These are phyloP conservation scores for Manis crassicaudata DNA, from an alignment of 2,797 vertebrate species.

Conservation along the genomic window DNA sequence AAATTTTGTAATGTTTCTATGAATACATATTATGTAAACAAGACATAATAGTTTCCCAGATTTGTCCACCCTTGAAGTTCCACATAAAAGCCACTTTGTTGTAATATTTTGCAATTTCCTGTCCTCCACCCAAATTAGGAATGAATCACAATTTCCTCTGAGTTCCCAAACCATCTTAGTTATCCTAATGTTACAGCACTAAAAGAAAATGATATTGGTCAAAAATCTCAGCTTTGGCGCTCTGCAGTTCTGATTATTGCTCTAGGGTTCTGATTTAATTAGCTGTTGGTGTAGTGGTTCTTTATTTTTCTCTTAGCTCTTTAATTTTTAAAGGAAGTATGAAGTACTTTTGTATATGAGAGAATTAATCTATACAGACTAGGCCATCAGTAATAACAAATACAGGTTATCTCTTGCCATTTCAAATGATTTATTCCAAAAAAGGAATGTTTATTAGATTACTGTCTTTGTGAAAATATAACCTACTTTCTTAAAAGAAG, in stretches of 20 bases:
- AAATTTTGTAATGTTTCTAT: constrained; percentile 21
- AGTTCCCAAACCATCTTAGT: not conserved
- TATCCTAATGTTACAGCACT: not conserved
- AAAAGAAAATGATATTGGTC: not conserved
- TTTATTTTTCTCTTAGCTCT: not conserved
- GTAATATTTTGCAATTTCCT: constrained; percentile 11
- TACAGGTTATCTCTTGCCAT: not conserved
- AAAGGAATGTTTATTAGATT: not conserved
- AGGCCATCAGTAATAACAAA: not conserved
- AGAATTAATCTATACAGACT: not conserved
- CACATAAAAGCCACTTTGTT: not conserved
- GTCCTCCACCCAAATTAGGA: not conserved
- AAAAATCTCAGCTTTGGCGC: not conserved
- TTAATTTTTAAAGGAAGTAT: not conserved
- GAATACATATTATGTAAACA: not conserved
- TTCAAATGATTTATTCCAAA: not conserved
- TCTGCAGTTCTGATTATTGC: not conserved
- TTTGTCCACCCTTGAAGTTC: not conserved
- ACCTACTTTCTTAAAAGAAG: not conserved
- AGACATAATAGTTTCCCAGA: not conserved
- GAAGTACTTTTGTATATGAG: not conserved
- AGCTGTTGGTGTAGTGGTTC: not conserved
- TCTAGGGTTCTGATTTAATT: not conserved
- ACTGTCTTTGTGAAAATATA: not conserved
- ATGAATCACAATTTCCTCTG: not conserved